These are phyloP conservation scores for Aegithalos caudatus DNA, from an alignment of 2,113 vertebrate species.

Conservation along the genomic window DNA sequence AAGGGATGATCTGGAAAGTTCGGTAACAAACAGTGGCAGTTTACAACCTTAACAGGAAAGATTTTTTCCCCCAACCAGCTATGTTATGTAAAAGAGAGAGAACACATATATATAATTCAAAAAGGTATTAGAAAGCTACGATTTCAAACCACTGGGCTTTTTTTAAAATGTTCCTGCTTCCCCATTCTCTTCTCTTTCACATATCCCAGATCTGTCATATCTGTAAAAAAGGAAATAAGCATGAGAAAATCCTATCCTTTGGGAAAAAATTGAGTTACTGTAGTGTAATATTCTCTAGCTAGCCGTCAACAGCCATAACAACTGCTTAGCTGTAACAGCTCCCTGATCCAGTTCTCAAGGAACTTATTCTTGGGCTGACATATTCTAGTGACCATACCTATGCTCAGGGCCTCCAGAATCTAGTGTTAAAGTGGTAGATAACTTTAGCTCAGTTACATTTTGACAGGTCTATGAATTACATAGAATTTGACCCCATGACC, in stretches of 20 bases:
- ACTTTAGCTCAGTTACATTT: not conserved
- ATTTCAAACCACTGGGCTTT: not conserved
- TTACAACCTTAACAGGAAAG: not conserved
- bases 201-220: conserved; percentile 6
- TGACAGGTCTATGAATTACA: not conserved
- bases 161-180: not conserved
- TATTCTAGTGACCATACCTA: not conserved
- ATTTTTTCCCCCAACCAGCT: not conserved
- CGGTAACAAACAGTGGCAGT: not conserved
- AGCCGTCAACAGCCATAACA: not conserved
- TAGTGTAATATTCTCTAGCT: not conserved
- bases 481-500: not conserved
- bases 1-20: not conserved
- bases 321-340: not conserved
- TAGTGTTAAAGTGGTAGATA: not conserved
- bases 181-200: conserved; percentile 1
- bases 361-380: not conserved
- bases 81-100: not conserved
- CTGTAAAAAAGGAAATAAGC: not conserved
- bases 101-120: not conserved
- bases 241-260: not conserved
- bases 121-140: not conserved
- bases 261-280: not conserved
- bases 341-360: not conserved
- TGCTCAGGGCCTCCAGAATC: not conserved